phyloP scores from a whole-genome alignment of 2,113 vertebrate species.

The Heteronetta atricapilla region DNA sequence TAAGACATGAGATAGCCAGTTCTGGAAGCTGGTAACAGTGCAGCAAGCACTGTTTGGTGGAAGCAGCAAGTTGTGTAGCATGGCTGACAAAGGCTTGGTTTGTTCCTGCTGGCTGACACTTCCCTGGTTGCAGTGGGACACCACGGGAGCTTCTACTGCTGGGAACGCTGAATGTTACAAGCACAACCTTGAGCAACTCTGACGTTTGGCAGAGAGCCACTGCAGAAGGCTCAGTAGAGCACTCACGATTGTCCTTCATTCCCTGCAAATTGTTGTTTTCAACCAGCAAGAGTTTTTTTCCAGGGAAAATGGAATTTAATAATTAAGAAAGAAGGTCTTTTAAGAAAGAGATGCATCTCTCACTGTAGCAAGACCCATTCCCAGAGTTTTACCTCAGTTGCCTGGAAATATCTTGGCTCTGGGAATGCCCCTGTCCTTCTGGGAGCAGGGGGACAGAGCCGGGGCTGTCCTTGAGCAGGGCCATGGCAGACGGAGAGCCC shows the following conservation, averaged over 20 bases:
- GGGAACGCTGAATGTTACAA: background rate
- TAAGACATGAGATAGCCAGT: background rate
- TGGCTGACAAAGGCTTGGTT: background rate
- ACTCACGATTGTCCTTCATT: background rate
- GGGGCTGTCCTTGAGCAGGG: background rate
- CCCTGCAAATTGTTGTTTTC: background rate
- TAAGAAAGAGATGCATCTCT: background rate
- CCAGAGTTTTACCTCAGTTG: background rate
- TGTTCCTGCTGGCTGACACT: background rate
- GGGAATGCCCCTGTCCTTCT: background rate
- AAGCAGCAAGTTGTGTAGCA: background rate
- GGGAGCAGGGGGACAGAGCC: background rate
- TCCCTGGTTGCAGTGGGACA: slow-evolving; percentile 1
- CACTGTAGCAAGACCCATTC: background rate
- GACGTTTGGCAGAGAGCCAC: background rate
- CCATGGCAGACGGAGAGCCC: background rate
- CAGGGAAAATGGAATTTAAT: background rate
- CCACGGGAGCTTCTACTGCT: background rate
- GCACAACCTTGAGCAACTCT: slow-evolving; percentile 19
- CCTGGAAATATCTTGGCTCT: background rate
- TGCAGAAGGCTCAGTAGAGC: background rate
- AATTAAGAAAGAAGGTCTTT: background rate
- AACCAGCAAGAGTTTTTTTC: background rate
- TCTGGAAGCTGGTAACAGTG: background rate
- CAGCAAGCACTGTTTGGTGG: background rate